Evolutionary conservation across 2,797 vertebrate genomes (phyloP), one percentile per base, ranked within the genome.

Genomic region (Cheirogaleus major): DNA sequence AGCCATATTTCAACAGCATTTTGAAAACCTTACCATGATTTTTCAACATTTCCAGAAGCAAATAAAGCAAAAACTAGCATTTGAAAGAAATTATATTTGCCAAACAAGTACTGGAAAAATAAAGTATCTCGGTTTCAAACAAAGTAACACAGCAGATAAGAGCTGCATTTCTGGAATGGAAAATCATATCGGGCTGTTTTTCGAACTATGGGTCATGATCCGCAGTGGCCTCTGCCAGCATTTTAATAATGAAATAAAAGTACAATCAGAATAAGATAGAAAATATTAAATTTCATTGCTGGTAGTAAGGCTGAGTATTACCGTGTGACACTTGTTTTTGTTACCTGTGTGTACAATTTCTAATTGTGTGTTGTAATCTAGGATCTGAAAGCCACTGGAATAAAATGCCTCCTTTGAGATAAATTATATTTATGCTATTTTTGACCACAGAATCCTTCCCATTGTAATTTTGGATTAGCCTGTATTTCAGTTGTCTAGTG

Each of bases 241-340:
- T 45, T 43, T 72, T 55, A 9, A 4, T 50, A 7, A 27, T 0
- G 50, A 50, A 22, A 32, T 25, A 43, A 20, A 35, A 61, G 30
- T 1, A 32, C 27, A 35, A 11, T 0, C 0, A 0, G n/a, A 35
- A 81, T 10, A 65, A 23, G 8, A 2, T 1, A 4, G 80, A 80
- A 32, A 57, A 20, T 5, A 12, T 0, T 55, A 61, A n/a, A 1
- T 12, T 35, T 10, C 15, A 78, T 0, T 20, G 59, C 43, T 30
- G 23, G 22, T 65, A n/a, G 3, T 18, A n/a, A 9, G 15, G 32
- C 4, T 13, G 4, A 27, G 43, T 5, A 13, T 45, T 7, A 41
- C 23, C 0, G 1, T 4, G 1, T 0, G 41, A 70, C 3, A 1
- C 25, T 10, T 15, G 17, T 41, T 41, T 30, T 43, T 9, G 50